phyloP scores from a whole-genome alignment of 1,140 invertebrate species.

The Trichogramma pretiosum region DNA sequence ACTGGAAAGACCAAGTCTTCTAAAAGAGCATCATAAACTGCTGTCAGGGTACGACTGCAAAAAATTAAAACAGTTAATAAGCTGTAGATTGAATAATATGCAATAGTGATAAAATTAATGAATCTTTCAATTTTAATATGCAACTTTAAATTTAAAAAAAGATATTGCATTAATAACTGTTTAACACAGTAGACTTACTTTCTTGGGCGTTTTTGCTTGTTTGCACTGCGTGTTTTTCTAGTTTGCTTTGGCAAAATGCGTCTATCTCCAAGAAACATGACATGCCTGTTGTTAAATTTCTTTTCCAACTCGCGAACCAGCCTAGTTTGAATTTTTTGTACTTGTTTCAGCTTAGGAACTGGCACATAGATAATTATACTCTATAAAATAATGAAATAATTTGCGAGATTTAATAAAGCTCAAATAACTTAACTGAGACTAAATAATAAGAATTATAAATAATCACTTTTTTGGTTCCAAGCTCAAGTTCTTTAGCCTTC shows the following conservation, averaged over 20 bases:
- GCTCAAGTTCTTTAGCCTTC: slow-evolving; percentile 91
- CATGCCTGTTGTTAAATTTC: slow-evolving; percentile 98
- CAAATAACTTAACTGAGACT: not conserved
- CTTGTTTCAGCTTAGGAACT: slow-evolving; percentile 91
- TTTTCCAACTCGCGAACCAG: slow-evolving; percentile 97
- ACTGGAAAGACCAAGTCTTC: slow-evolving; percentile 98
- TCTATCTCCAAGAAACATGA: slow-evolving; percentile 95
- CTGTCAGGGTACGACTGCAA: slow-evolving; percentile 81
- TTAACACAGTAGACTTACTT: slow-evolving; percentile 45
- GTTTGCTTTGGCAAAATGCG: slow-evolving; percentile 97
- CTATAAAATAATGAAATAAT: slow-evolving; percentile 58
- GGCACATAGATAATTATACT: slow-evolving; percentile 98
- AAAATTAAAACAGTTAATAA: slow-evolving; percentile 20
- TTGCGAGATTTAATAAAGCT: no score
- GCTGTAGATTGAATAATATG: not conserved
- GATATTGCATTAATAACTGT: no score
- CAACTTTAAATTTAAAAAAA: no score
- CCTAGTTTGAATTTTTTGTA: slow-evolving; percentile 96
- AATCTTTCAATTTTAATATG: not conserved
- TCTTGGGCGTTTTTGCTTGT: slow-evolving; percentile 96
- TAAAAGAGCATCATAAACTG: slow-evolving; percentile 93
- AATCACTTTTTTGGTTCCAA: slow-evolving; percentile 81
- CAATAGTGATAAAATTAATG: not conserved
- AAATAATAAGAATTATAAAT: not conserved
- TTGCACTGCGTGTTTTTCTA: slow-evolving; percentile 84